Percentiles rank a stretch among this genome's conserved stretches.
These are phyloP conservation scores for Taeniopygia guttata DNA, from an alignment of 2,797 vertebrate species.

Conservation along the genomic window DNA sequence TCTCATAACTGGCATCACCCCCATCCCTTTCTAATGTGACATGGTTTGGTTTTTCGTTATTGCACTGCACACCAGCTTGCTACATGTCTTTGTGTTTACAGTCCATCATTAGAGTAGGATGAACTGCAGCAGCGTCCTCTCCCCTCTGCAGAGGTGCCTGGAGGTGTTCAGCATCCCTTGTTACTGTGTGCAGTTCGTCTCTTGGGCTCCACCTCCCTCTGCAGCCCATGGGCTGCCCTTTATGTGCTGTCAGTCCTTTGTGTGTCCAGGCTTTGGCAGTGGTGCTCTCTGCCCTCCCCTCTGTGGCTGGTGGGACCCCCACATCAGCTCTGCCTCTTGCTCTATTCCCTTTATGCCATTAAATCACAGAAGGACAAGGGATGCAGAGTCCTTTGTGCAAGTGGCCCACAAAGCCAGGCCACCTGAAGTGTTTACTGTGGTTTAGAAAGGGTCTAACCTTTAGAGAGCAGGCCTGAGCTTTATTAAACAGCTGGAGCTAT, in stretches of 20 bases:
- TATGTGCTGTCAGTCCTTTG: background rate
- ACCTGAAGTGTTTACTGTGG: background rate
- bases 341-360: background rate
- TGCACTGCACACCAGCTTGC: background rate
- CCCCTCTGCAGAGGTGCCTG: background rate
- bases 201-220: background rate
- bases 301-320: background rate
- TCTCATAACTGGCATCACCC: background rate
- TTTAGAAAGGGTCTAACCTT: constrained; percentile 44
- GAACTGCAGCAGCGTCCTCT: background rate
- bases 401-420: constrained; percentile 12
- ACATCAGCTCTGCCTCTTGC: background rate
- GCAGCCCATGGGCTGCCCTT: background rate
- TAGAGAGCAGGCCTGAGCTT: constrained; percentile 34
- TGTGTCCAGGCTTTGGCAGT: background rate
- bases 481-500: constrained; percentile 60
- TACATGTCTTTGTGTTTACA: background rate
- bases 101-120: background rate
- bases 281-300: background rate
- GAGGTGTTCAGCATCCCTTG: background rate
- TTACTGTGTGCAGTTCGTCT: rapidly evolving
- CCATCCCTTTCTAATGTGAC: background rate
- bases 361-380: background rate
- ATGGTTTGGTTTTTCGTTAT: background rate
- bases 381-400: background rate